Percentiles rank a stretch among this genome's conserved stretches.
Conservation (phyloP, 2,113 vertebrate species). For the Leucoraja erinaceus region DNA sequence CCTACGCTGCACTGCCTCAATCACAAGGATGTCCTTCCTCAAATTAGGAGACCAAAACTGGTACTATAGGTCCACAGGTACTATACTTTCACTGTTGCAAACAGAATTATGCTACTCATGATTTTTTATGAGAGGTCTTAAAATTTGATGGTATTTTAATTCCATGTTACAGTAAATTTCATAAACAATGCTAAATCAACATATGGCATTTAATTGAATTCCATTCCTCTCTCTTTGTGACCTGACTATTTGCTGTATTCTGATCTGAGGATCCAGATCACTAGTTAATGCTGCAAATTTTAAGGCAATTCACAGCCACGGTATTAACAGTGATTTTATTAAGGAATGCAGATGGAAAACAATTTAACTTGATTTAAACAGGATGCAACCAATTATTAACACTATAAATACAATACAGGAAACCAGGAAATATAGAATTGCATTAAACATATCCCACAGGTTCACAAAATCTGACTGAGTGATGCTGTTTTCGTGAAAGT, state of each 20-base stretch:
- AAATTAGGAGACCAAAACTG: too few species aligned
- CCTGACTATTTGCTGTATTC: neutral
- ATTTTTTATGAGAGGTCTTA: neutral
- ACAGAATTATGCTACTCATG: neutral
- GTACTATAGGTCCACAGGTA: neutral
- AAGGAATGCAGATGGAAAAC: neutral
- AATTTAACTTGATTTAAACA: neutral
- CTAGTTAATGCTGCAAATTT: neutral
- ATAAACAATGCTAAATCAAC: neutral
- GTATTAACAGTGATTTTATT: neutral
- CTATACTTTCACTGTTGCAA: neutral
- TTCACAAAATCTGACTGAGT: neutral
- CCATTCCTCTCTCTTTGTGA: neutral
- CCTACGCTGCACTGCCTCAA: too few species aligned
- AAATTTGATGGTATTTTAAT: neutral
- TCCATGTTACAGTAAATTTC: neutral
- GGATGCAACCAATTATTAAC: neutral
- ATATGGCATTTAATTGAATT: neutral
- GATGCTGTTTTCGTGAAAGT: neutral
- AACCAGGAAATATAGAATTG: neutral
- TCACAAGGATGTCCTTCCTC: too few species aligned
- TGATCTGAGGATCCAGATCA: neutral
- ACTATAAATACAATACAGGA: neutral
- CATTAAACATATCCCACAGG: neutral
- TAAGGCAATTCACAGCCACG: neutral